Evolutionary conservation across 2,797 vertebrate genomes (phyloP).

Genomic region (Pitangus sulphuratus): DNA sequence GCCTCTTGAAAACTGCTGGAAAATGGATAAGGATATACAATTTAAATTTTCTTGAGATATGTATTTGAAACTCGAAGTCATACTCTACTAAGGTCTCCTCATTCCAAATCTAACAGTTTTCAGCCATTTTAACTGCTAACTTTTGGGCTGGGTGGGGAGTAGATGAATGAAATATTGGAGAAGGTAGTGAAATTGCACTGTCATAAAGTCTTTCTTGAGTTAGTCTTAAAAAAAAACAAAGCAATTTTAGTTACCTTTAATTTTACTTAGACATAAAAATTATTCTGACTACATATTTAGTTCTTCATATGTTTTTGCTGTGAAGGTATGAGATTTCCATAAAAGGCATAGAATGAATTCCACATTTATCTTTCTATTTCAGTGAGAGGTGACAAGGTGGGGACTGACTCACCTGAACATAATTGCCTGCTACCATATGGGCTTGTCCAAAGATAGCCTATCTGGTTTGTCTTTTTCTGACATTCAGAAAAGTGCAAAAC

Average conservation of each 20-base stretch:
- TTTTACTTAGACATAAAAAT: background rate
- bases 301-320: fast-evolving
- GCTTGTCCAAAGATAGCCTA: background rate
- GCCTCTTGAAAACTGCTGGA: background rate
- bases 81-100: background rate
- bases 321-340: background rate
- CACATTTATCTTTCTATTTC: background rate
- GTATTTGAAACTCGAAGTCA: background rate
- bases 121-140: background rate
- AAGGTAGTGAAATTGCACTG: background rate
- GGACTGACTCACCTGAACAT: background rate
- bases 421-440: background rate
- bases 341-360: background rate
- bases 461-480: background rate
- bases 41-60: background rate
- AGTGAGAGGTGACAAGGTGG: background rate
- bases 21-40: background rate
- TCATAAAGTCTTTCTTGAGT: background rate
- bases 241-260: background rate
- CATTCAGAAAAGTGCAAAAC: background rate
- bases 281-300: background rate
- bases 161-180: background rate
- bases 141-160: background rate
- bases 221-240: background rate
- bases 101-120: background rate